Base-by-base conservation (phyloP, 1,140 invertebrate species). In the Penaeus vannamei region DNA sequence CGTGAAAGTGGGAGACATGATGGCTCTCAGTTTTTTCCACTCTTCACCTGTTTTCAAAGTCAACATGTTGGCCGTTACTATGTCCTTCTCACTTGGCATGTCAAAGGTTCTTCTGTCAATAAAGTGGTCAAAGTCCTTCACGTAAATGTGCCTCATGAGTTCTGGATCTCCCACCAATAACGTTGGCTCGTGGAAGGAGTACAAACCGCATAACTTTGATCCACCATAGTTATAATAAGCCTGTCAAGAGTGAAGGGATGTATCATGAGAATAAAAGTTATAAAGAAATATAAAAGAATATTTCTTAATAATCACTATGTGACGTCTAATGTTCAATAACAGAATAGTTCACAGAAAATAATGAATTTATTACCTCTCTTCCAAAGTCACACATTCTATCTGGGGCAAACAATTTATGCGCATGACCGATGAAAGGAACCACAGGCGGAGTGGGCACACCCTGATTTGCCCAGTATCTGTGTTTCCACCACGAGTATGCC, bases 1-100 rank as follows among this genome's bases (percentile, higher is more conserved):
- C 0, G 91, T 91, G 42, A 92, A 92, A 2, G 91, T 91, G 19
- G 91, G 91, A 46, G 81, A 90, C 53, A 92, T 61, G 5, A 81
- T 32, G 0, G 84, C 1, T 32, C 91, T n/a, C 19, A 90, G 20
- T 1, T 89, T 23, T 60, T 90, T 91, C 91, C 91, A 91, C 36
- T 76, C 32, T 36, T 29, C 61, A 32, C 84, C 84, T 26, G 26
- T 86, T 20, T 36, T 59, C 26, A 46, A 8, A 69, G 64, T 81
- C 22, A 86, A 29, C 61, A 76, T 86, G 22, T 86, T 66, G 64
- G 32, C 72, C 10, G 29, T 1, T 10, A 86, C 10, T 20, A 1
- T 32, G 29, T 42, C 69, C 19, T 53, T 53, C 12, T 10, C 0
- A 8, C 32, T 32, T 17, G 66, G 19, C n/a, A 22, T 8, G 10